Evolutionary conservation across 2,797 vertebrate genomes (phyloP).

Genomic region (Tympanoctomys barrerae): DNA sequence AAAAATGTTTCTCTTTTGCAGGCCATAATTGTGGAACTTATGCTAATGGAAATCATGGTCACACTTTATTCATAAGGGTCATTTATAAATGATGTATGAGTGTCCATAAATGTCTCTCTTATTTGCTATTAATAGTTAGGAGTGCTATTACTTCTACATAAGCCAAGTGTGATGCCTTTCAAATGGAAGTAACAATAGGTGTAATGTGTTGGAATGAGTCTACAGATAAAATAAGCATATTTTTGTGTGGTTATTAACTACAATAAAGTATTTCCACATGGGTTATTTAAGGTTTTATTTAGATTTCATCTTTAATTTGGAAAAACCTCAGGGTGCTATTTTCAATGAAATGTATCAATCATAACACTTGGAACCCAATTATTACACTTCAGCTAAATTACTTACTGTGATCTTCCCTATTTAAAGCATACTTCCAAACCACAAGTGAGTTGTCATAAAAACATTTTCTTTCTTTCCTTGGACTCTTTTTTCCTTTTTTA

Average conservation of each 20-base stretch:
- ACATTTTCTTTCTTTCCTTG: slow-evolving; percentile 85
- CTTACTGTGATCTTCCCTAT: slow-evolving; percentile 85
- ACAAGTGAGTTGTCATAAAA: slow-evolving; percentile 84
- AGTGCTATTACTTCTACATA: slow-evolving; percentile 81
- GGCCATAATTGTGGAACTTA: slow-evolving; percentile 80
- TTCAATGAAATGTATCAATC: slow-evolving; percentile 87
- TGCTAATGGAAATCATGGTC: slow-evolving; percentile 83
- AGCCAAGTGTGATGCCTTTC: slow-evolving; percentile 78
- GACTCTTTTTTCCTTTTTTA: slow-evolving; percentile 50
- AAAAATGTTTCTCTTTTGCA: slow-evolving; percentile 80
- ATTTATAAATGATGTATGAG: slow-evolving; percentile 85
- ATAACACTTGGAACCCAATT: slow-evolving; percentile 85
- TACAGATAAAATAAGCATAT: slow-evolving; percentile 84
- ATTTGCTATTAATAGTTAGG: slow-evolving; percentile 85
- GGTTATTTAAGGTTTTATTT: slow-evolving; percentile 85
- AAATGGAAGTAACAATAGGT: slow-evolving; percentile 81
- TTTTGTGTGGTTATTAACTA: slow-evolving; percentile 83
- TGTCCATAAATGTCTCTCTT: slow-evolving; percentile 84
- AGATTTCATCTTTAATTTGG: slow-evolving; percentile 82
- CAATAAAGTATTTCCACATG: slow-evolving; percentile 84
- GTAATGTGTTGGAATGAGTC: slow-evolving; percentile 77
- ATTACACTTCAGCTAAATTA: slow-evolving; percentile 84
- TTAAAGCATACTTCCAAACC: slow-evolving; percentile 84
- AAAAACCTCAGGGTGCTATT: slow-evolving; percentile 82
- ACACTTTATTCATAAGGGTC: slow-evolving; percentile 84